phyloP scores from a whole-genome alignment of 2,888 invertebrate genomes.

The Ophioninae sp. region DNA sequence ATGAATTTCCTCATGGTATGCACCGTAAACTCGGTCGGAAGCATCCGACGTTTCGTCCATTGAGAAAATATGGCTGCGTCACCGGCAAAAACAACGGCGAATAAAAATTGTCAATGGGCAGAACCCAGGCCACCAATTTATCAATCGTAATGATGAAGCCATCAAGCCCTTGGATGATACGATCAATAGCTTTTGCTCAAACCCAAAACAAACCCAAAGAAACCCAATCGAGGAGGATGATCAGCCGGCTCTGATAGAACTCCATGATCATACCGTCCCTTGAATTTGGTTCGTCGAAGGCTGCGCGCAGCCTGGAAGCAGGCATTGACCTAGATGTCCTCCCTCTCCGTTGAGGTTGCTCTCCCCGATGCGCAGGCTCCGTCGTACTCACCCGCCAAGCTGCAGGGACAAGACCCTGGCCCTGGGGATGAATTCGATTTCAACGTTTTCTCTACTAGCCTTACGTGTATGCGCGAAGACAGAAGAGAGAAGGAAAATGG shows the following conservation, averaged over 20 bases:
- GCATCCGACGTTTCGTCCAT: background rate
- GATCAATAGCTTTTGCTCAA: background rate
- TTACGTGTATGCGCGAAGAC: background rate
- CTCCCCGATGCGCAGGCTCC: constrained; percentile 55
- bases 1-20: constrained; percentile 21
- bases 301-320: constrained; percentile 67
- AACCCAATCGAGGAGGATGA: background rate
- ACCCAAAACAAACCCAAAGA: too few species aligned
- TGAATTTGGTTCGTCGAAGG: constrained; percentile 59
- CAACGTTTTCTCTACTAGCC: background rate
- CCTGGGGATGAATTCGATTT: constrained; percentile 62
- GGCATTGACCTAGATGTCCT: constrained; percentile 75
- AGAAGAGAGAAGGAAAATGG: constrained; percentile 6
- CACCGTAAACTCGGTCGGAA: constrained; percentile 26
- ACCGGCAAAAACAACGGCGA: too few species aligned
- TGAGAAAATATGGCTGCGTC: too few species aligned
- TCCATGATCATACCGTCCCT: background rate
- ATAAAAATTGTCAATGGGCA: too few species aligned
- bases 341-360: constrained; percentile 45
- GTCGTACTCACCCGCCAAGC: constrained; percentile 38
- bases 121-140: too few species aligned
- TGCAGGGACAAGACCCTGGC: constrained; percentile 67
- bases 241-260: background rate
- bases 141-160: background rate
- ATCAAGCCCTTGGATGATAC: background rate